These are phyloP conservation scores for Meganola albula DNA, from an alignment of 2,888 invertebrate species.

Conservation along the genomic window DNA sequence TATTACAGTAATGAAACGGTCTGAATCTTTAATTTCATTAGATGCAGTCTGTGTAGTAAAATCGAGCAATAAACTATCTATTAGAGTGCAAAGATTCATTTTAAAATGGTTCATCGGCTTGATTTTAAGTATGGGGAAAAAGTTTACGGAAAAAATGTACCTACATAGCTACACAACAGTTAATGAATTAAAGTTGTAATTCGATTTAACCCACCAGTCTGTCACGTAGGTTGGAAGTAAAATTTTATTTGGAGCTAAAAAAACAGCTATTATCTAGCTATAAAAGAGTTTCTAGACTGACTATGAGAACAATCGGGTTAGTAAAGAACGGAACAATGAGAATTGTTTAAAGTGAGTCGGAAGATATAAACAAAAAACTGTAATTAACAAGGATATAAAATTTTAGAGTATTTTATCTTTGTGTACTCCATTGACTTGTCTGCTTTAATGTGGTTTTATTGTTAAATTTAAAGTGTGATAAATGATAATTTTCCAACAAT, in stretches of 20 bases:
- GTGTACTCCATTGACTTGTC: too few species aligned
- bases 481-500: too few species aligned
- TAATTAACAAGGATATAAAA: too few species aligned
- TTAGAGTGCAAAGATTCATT: constrained; percentile 14
- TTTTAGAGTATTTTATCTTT: too few species aligned
- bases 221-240: constrained; percentile 20
- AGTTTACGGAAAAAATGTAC: constrained; percentile 11
- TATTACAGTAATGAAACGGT: constrained; percentile 1
- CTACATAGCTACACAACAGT: constrained; percentile 10
- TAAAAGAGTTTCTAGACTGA: constrained; percentile 15
- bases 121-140: constrained; percentile 10
- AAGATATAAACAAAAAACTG: not conserved
- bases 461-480: too few species aligned
- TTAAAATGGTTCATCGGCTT: constrained; percentile 11
- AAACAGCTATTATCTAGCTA: constrained; percentile 30
- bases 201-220: constrained; percentile 16
- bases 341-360: constrained; percentile 19
- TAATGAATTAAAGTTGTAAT: constrained; percentile 24
- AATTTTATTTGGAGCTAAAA: constrained; percentile 19
- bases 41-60: constrained; percentile 12
- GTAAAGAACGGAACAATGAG: constrained; percentile 16
- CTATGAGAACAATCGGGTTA: constrained; percentile 7
- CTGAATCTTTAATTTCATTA: constrained; percentile 10
- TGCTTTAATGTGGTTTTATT: too few species aligned
- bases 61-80: constrained; percentile 19